Evolutionary conservation across 2,888 invertebrate species (phyloP).

Genomic region (Folsomia candida): DNA sequence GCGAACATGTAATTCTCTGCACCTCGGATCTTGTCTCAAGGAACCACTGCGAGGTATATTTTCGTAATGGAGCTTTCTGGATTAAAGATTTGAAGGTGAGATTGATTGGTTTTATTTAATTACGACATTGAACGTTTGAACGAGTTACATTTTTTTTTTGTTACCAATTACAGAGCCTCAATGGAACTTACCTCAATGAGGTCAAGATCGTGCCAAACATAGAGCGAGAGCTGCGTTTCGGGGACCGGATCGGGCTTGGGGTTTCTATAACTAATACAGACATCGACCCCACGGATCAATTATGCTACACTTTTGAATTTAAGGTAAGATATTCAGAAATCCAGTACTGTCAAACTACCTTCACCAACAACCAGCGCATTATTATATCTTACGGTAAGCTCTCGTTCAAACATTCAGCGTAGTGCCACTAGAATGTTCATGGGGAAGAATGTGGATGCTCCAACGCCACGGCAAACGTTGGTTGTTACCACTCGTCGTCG

Average conservation of each 20-base stretch:
- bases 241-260: conserved; percentile 38
- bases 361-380: neutral
- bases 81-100: conserved; percentile 33
- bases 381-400: too few relatives aligned
- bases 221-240: conserved; percentile 33
- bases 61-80: conserved; percentile 25
- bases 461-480: too few relatives aligned
- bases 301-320: conserved; percentile 35
- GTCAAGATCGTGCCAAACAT: conserved; percentile 1
- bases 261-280: conserved; percentile 11
- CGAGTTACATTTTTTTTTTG: neutral
- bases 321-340: conserved; percentile 23
- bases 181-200: conserved; percentile 40
- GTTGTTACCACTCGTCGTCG: too few relatives aligned
- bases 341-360: neutral
- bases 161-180: conserved; percentile 30
- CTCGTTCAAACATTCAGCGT: too few relatives aligned
- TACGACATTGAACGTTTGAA: neutral
- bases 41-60: conserved; percentile 27
- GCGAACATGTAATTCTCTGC: too few relatives aligned
- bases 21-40: conserved; percentile 25
- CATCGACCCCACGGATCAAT: neutral
- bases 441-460: too few relatives aligned
- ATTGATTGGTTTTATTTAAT: neutral
- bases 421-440: too few relatives aligned